A percentile compares a stretch with the other conserved stretches of the same genome.
These are phyloP conservation scores for Pararge aegeria DNA, from an alignment of 1,140 invertebrate genomes.

Conservation along the genomic window DNA sequence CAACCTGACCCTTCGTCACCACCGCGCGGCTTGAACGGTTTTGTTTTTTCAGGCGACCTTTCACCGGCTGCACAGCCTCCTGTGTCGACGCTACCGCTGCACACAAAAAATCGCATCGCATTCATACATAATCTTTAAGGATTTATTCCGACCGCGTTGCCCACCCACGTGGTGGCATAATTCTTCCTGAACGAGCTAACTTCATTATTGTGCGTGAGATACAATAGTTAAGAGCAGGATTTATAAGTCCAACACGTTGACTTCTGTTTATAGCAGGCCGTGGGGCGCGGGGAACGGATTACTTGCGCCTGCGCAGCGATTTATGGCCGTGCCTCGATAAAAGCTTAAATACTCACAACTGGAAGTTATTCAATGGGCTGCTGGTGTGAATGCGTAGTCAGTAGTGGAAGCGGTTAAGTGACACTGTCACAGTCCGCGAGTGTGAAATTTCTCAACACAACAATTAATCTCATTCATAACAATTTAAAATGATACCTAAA, in stretches of 20 bases:
- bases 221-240: conserved; percentile 79
- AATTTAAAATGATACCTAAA: no score
- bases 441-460: background rate
- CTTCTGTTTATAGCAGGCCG: conserved; percentile 76
- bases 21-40: conserved; percentile 34
- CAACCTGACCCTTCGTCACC: conserved; percentile 50
- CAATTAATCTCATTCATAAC: background rate
- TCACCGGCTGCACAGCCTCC: conserved; percentile 59
- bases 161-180: conserved; percentile 75
- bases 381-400: conserved; percentile 45
- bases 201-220: conserved; percentile 79
- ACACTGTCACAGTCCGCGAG: background rate
- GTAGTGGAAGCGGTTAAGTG: conserved; percentile 23
- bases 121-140: conserved; percentile 67
- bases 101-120: conserved; percentile 61
- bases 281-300: conserved; percentile 66
- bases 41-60: conserved; percentile 72
- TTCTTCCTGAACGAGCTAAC: conserved; percentile 77
- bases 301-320: conserved; percentile 72
- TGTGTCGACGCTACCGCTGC: conserved; percentile 55
- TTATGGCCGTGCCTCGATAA: conserved; percentile 74
- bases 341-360: conserved; percentile 75
- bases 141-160: conserved; percentile 61
- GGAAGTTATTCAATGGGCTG: conserved; percentile 63
- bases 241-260: conserved; percentile 78